phyloP scores from a whole-genome alignment of 1,140 invertebrate genomes.

The Solenopsis invicta region DNA sequence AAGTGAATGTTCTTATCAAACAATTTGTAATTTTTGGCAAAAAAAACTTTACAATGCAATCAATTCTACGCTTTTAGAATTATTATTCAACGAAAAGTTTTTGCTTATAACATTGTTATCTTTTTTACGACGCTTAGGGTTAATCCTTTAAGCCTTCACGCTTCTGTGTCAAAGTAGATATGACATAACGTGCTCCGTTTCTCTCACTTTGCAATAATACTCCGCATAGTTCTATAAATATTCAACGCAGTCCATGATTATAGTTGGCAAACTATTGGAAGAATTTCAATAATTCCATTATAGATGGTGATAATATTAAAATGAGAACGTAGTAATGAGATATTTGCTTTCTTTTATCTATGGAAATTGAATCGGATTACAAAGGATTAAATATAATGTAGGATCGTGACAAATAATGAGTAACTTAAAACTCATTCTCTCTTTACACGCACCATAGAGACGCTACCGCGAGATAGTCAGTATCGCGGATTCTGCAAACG shows the following conservation, averaged over 20 bases:
- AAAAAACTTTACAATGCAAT: not conserved
- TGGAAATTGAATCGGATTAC: slow-evolving; percentile 13
- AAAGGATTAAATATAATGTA: not conserved
- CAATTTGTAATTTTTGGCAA: not conserved
- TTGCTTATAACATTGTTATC: not conserved
- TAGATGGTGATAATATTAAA: not conserved
- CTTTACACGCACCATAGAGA: too few species aligned
- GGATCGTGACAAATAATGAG: too few species aligned
- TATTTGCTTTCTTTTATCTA: not conserved
- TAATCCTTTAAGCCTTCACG: not conserved
- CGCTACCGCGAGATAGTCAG: too few species aligned
- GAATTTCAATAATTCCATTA: slow-evolving; percentile 15
- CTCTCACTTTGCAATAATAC: not conserved
- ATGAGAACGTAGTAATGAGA: not conserved
- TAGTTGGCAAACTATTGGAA: not conserved
- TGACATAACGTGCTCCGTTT: not conserved
- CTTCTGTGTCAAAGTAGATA: not conserved
- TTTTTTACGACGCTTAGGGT: not conserved
- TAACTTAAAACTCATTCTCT: too few species aligned
- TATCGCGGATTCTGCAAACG: too few species aligned
- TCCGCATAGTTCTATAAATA: slow-evolving; percentile 19
- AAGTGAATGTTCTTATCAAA: not conserved
- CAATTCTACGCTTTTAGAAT: not conserved
- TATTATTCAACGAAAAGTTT: not conserved
- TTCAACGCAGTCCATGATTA: not conserved